These are phyloP conservation scores for Helicorthomorpha holstii DNA, from an alignment of 1,140 invertebrate species.

Conservation along the genomic window DNA sequence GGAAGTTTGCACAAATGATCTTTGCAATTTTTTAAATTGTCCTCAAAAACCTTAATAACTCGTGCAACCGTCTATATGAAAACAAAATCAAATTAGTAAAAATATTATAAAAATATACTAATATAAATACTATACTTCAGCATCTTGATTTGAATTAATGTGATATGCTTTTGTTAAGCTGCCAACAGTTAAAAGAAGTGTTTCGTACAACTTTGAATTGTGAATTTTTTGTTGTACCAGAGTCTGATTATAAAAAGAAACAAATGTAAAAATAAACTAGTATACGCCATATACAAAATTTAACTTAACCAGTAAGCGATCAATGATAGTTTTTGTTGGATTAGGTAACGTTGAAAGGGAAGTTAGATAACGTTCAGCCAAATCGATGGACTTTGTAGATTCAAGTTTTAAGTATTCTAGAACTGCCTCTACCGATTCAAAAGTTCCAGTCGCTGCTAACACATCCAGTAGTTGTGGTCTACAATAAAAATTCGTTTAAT, in stretches of 20 bases:
- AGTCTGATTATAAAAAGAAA: background rate
- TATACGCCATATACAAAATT: background rate
- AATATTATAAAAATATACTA: background rate
- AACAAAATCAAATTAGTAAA: background rate
- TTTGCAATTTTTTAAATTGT: background rate
- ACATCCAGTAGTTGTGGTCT: too few species aligned
- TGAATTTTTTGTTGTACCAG: background rate
- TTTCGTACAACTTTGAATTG: background rate
- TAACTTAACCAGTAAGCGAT: constrained; percentile 10
- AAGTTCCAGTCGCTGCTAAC: too few species aligned
- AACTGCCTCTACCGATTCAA: too few species aligned
- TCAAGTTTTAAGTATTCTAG: too few species aligned
- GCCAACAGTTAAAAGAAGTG: background rate
- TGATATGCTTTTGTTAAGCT: background rate
- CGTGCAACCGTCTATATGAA: background rate
- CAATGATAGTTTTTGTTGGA: constrained; percentile 37
- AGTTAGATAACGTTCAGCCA: constrained; percentile 54
- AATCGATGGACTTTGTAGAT: too few species aligned
- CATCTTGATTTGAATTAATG: background rate
- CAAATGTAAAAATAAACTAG: background rate
- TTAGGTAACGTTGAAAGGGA: constrained; percentile 43
- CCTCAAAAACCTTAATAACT: background rate
- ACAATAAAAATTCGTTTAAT: too few species aligned
- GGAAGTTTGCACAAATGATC: background rate
- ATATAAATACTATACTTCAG: background rate